Evolutionary conservation across 1,140 invertebrate genomes (phyloP).

Genomic region (Pseudoatta argentina): DNA sequence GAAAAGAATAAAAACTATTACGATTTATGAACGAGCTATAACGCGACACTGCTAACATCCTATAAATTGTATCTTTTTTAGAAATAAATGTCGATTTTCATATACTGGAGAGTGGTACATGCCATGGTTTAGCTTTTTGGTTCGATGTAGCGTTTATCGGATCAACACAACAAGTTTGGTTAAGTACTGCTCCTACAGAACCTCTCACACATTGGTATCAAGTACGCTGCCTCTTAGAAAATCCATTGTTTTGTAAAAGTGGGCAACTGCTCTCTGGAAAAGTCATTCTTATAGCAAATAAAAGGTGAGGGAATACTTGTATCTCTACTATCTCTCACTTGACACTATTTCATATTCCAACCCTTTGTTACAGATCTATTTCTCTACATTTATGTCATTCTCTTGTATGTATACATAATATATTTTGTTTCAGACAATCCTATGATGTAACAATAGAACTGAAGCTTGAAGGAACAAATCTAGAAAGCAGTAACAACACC

Average conservation of each 20-base stretch:
- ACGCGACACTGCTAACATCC: neutral
- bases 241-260: conserved; percentile 97
- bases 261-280: conserved; percentile 96
- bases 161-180: conserved; percentile 95
- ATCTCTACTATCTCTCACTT: neutral
- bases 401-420: conserved; percentile 22
- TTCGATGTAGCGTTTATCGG: conserved; percentile 99
- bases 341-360: neutral
- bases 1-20: conserved; percentile 1
- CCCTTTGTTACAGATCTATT: neutral
- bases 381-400: neutral
- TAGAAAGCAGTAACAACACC: conserved; percentile 93
- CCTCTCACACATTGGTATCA: conserved; percentile 99
- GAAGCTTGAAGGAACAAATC: conserved; percentile 94
- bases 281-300: conserved; percentile 96
- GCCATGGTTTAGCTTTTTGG: conserved; percentile 99
- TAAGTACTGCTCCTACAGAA: conserved; percentile 99
- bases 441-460: conserved; percentile 99
- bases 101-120: conserved; percentile 96
- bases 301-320: conserved; percentile 88
- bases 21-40: neutral
- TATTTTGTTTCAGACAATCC: conserved; percentile 91
- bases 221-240: conserved; percentile 97
- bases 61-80: conserved; percentile 73
- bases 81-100: conserved; percentile 98